These are phyloP conservation scores for Ailurus styani DNA, from an alignment of 2,113 vertebrate genomes.

Conservation along the genomic window DNA sequence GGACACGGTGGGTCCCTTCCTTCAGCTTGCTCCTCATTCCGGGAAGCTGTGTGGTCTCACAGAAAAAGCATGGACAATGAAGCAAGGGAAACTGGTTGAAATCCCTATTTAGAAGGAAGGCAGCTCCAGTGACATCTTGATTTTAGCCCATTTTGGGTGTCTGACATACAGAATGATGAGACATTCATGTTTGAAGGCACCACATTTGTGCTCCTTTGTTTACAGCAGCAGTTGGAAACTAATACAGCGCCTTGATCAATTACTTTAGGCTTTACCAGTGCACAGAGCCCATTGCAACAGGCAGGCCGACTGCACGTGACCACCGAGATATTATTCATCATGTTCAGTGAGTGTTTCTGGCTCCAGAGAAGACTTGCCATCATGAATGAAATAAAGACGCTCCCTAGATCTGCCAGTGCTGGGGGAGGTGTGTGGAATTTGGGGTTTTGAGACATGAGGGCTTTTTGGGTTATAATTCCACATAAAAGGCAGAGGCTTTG, in stretches of 20 bases:
- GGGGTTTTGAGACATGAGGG: neutral
- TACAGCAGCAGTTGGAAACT: neutral
- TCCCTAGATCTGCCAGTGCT: neutral
- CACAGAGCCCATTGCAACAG: neutral
- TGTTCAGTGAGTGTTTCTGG: neutral
- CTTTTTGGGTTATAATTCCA: neutral
- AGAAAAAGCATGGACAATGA: neutral
- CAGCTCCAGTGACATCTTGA: too few relatives aligned
- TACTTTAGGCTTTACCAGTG: neutral
- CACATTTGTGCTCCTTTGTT: neutral
- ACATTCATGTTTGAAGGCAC: neutral
- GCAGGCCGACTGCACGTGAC: accelerated
- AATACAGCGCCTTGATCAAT: accelerated
- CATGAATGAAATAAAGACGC: accelerated
- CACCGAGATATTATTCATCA: accelerated
- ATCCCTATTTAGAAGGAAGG: neutral
- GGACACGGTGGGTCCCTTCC: neutral
- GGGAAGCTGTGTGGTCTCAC: neutral
- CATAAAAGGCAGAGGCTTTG: neutral
- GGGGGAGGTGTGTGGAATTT: neutral
- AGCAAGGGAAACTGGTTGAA: neutral
- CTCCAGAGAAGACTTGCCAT: neutral
- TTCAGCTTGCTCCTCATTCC: neutral
- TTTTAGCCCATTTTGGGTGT: neutral
- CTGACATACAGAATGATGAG: neutral